phyloP scores from a whole-genome alignment of 2,797 vertebrate genomes.

The Tarsius wallacei region DNA sequence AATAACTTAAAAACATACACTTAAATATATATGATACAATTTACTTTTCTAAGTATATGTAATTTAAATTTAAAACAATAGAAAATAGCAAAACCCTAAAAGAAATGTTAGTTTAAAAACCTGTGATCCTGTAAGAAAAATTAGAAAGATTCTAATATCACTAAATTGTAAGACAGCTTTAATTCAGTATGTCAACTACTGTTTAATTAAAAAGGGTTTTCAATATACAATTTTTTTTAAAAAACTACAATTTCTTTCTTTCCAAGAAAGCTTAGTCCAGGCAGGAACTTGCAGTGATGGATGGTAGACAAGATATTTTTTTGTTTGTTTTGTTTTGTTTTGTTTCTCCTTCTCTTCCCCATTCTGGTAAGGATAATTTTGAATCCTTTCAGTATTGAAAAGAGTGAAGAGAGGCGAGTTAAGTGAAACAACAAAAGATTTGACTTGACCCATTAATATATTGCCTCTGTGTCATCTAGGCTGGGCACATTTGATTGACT shows the following conservation, averaged over 20 bases:
- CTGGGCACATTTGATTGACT: neutral
- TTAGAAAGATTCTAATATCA: neutral
- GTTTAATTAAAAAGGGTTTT: neutral
- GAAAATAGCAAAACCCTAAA: neutral
- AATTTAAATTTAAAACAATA: neutral
- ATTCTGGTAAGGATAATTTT: neutral
- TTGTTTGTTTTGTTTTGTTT: neutral
- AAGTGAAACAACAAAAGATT: neutral
- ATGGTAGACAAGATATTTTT: neutral
- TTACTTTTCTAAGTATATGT: neutral
- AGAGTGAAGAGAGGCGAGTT: neutral
- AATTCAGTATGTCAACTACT: neutral
- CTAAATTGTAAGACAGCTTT: neutral
- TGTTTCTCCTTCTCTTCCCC: neutral
- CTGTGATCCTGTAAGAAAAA: neutral
- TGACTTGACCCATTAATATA: neutral
- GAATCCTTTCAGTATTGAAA: neutral
- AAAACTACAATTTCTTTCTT: neutral
- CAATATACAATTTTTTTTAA: neutral
- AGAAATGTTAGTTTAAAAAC: neutral
- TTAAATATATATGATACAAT: neutral
- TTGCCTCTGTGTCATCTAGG: no score
- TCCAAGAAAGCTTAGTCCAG: fast-evolving
- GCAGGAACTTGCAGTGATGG: neutral
- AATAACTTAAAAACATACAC: neutral